A percentile compares a stretch with the other conserved stretches of the same genome.
These are phyloP conservation scores for Opisthocomus hoazin DNA, from an alignment of 2,113 vertebrate genomes.

Conservation along the genomic window DNA sequence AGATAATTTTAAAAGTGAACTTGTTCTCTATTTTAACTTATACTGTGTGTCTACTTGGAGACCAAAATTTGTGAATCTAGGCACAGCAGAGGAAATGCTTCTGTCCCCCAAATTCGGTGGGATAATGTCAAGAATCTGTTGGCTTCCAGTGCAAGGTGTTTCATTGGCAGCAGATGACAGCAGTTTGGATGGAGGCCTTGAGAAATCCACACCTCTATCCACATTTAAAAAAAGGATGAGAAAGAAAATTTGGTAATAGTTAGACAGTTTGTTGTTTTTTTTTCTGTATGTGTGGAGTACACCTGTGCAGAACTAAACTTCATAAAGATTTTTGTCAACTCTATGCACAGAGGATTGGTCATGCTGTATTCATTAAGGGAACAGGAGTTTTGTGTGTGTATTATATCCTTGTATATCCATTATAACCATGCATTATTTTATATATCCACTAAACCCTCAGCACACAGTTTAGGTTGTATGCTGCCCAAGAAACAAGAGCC, in stretches of 20 bases:
- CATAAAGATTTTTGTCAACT: not conserved
- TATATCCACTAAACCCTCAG: fast-evolving
- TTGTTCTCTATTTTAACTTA: not conserved
- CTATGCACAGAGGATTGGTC: not conserved
- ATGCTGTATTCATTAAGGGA: not conserved
- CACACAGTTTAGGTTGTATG: not conserved
- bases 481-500: not conserved
- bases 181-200: not conserved
- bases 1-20: not conserved
- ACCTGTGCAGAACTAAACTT: not conserved
- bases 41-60: not conserved
- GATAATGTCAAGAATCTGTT: not conserved
- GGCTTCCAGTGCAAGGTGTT: not conserved
- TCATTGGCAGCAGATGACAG: not conserved
- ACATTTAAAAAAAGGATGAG: not conserved
- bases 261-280: too few relatives aligned
- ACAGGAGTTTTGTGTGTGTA: fast-evolving
- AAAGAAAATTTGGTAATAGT: not conserved
- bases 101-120: not conserved
- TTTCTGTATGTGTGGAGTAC: not conserved
- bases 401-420: not conserved
- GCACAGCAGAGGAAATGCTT: not conserved
- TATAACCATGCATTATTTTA: not conserved
- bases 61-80: not conserved
- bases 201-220: not conserved